These are phyloP conservation scores for Drosophila kanekoi DNA, from an alignment of 2,888 invertebrate species.

Conservation along the genomic window DNA sequence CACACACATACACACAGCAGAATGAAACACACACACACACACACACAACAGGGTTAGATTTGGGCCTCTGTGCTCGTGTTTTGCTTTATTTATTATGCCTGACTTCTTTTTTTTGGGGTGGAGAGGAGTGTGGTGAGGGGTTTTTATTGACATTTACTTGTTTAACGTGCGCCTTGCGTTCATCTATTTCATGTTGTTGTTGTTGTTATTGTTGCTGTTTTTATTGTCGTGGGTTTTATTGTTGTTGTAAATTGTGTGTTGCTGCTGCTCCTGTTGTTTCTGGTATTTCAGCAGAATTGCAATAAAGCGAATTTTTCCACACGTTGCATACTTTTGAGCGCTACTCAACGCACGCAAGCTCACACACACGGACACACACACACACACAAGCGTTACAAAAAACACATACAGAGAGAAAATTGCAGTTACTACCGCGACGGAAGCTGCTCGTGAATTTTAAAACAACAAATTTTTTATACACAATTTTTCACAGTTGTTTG, in stretches of 20 bases:
- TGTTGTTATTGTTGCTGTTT: slow-evolving; percentile 26
- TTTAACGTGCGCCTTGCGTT: slow-evolving; percentile 53
- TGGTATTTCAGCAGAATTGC: slow-evolving; percentile 64
- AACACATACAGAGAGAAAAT: slow-evolving; percentile 60
- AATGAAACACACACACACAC: neutral
- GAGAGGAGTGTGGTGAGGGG: neutral
- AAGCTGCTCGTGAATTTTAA: slow-evolving; percentile 73
- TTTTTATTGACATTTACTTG: slow-evolving; percentile 78
- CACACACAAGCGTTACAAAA: slow-evolving; percentile 43
- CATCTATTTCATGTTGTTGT: slow-evolving; percentile 22
- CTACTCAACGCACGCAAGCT: slow-evolving; percentile 39
- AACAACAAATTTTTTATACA: slow-evolving; percentile 68
- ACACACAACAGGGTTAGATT: slow-evolving; percentile 27
- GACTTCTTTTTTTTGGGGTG: slow-evolving; percentile 15
- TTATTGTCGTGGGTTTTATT: slow-evolving; percentile 48
- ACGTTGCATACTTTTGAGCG: slow-evolving; percentile 74
- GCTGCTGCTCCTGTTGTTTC: slow-evolving; percentile 27
- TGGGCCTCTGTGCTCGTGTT: slow-evolving; percentile 30
- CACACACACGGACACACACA: slow-evolving; percentile 28
- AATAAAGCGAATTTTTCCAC: slow-evolving; percentile 74
- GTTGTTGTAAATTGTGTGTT: slow-evolving; percentile 38
- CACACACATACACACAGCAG: slow-evolving; percentile 18
- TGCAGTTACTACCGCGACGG: slow-evolving; percentile 71
- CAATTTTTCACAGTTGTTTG: slow-evolving; percentile 43
- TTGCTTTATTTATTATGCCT: slow-evolving; percentile 46